Conservation (phyloP, 1,140 invertebrate genomes). For the Drosophila albomicans region DNA sequence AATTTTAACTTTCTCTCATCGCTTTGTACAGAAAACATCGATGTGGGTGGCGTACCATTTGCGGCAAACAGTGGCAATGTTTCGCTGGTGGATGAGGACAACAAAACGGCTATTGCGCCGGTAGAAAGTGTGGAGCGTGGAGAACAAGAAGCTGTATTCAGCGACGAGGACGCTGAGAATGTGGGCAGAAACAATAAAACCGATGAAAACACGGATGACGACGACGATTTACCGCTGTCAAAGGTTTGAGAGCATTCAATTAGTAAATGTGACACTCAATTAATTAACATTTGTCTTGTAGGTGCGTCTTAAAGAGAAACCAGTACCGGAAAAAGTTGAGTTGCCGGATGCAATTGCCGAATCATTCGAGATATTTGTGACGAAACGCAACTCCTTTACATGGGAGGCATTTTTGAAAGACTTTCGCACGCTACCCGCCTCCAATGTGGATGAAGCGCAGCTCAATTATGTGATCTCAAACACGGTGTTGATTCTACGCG, state of each 20-base stretch:
- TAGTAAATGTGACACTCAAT: not conserved
- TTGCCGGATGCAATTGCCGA: slow-evolving; percentile 74
- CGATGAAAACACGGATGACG: slow-evolving; percentile 92
- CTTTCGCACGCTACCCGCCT: slow-evolving; percentile 72
- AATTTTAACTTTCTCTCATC: not conserved
- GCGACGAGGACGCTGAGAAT: slow-evolving; percentile 91
- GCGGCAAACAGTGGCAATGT: slow-evolving; percentile 30
- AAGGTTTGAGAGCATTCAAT: slow-evolving; percentile 86
- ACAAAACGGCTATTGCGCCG: slow-evolving; percentile 40
- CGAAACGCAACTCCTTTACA: slow-evolving; percentile 76
- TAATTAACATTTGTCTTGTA: slow-evolving; percentile 22
- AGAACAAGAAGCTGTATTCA: slow-evolving; percentile 90
- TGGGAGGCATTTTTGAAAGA: slow-evolving; percentile 82
- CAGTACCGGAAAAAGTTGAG: slow-evolving; percentile 84
- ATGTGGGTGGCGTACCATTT: slow-evolving; percentile 38
- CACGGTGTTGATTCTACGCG: slow-evolving; percentile 75
- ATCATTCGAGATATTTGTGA: slow-evolving; percentile 79
- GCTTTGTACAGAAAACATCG: slow-evolving; percentile 48
- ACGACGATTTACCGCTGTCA: slow-evolving; percentile 93
- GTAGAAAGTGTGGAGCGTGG: slow-evolving; percentile 57
- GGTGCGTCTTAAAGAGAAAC: slow-evolving; percentile 85
- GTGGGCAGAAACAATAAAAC: slow-evolving; percentile 85
- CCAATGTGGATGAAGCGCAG: slow-evolving; percentile 76
- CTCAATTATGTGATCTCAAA: slow-evolving; percentile 82
- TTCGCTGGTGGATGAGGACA: slow-evolving; percentile 67